These are phyloP conservation scores for Holcopasites calliopsidis DNA, from an alignment of 1,140 invertebrate species.

Conservation along the genomic window DNA sequence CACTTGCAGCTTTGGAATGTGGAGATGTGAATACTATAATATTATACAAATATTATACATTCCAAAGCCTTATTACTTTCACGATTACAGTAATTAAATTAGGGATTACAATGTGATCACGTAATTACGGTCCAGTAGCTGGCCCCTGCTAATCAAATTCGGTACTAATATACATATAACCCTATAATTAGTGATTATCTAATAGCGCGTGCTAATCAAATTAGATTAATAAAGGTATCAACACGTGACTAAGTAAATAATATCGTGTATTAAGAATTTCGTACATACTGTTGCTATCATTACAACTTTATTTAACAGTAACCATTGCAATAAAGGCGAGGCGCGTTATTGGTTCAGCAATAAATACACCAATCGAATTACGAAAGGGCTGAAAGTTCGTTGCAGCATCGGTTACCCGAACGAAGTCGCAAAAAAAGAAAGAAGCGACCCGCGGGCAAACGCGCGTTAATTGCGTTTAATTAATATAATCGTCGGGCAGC, in stretches of 20 bases:
- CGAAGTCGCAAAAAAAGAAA: not conserved
- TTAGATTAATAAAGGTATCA: not conserved
- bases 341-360: too few species aligned
- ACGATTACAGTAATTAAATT: conserved; percentile 12
- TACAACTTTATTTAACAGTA: too few species aligned
- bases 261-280: not conserved
- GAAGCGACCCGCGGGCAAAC: not conserved
- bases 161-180: conserved; percentile 22
- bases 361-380: not conserved
- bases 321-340: too few species aligned
- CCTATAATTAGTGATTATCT: conserved; percentile 4
- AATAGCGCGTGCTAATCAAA: not conserved
- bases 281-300: too few species aligned
- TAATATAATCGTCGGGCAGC: conserved; percentile 16
- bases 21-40: too few species aligned
- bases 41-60: too few species aligned
- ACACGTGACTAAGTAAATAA: not conserved
- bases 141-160: conserved; percentile 12
- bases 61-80: too few species aligned
- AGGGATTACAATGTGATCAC: not conserved
- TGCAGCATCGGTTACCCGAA: too few species aligned
- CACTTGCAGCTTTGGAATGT: too few species aligned
- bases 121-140: not conserved
- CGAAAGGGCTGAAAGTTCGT: not conserved
- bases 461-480: conserved; percentile 37